A percentile compares a stretch with the other conserved stretches of the same genome.
phyloP scores from a whole-genome alignment of 2,113 vertebrate genomes.

The Vireo altiloquus region DNA sequence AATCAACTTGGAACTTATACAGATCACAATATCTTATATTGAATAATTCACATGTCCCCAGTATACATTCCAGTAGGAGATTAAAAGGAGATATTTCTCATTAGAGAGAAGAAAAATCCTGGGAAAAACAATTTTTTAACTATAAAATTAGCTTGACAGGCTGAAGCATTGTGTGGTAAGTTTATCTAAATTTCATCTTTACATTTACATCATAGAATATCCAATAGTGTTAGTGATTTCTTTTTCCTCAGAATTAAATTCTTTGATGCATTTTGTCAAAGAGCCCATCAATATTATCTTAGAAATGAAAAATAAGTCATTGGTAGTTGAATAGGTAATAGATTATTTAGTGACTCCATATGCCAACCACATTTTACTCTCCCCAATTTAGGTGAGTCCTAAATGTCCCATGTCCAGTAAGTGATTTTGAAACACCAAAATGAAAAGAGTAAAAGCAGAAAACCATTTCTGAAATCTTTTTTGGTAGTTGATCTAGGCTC shows the following conservation, averaged over 20 bases:
- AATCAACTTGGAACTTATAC: background rate
- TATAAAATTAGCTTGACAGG: background rate
- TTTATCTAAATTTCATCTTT: background rate
- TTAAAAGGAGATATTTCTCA: background rate
- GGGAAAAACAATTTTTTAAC: background rate
- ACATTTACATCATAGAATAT: background rate
- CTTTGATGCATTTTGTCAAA: background rate
- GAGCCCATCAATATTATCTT: background rate
- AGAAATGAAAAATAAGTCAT: background rate
- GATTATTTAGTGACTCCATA: background rate
- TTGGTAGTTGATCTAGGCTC: background rate
- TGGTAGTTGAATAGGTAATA: background rate
- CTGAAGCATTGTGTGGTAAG: background rate
- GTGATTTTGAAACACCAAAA: background rate
- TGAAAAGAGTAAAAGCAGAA: background rate
- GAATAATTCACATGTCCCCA: background rate
- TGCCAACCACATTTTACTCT: accelerated
- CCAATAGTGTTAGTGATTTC: background rate
- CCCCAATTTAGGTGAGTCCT: background rate
- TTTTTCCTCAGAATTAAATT: background rate
- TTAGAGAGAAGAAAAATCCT: background rate
- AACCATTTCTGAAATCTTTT: background rate
- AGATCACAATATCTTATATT: background rate
- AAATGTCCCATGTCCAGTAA: background rate
- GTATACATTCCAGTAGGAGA: background rate